Base-by-base conservation (phyloP, 2,113 vertebrate genomes). In the Poeciliopsis turrubarensis region DNA sequence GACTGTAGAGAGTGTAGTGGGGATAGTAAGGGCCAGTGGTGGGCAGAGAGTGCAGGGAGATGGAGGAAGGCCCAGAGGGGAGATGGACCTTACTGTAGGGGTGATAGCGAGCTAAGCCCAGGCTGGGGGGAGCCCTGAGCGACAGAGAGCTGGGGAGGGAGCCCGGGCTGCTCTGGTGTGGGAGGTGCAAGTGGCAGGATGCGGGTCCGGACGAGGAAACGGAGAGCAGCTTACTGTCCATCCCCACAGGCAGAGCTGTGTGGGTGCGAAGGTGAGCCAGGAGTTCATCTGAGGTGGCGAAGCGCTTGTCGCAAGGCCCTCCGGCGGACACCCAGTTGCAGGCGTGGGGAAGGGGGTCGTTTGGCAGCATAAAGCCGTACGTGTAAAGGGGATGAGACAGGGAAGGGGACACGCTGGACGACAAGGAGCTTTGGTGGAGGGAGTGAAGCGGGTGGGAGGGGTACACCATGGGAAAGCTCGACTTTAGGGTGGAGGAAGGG, bases 311-410 rank as follows among this genome's bases (percentile, higher is more conserved):
- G 64, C 97, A 98, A 5, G 97, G 97, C 84, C 97, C 97, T 69
- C 94, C 95, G 61, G 97, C 97, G 0, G 97, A 97, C 69, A 98
- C 97, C 97, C 97, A 98, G 95, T 99, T 99, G 91, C 97, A 98
- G 90, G 96, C 97, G 88, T 98, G 97, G 5, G 96, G 96, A 83
- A 95, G 93, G 77, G 96, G 95, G 82, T 99, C 97, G 29, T 97
- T 98, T 85, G 95, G 96, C 66, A 98, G 96, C 97, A 99, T 96
- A 95, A 98, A 99, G 94, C 97, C 96, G 4, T 99, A 98, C 51
- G 96, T 96, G 93, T 98, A 99, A 81, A 99, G 95, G 0, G 97
- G 97, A 66, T 98, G 97, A 0, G 96, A 94, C 60, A 98, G 94
- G 6, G 97, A 94, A 70, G 93, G 94, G 1, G 96, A 95, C 60